Evolutionary conservation across 2,797 vertebrate species (phyloP).

Genomic region (Tachyglossus aculeatus): DNA sequence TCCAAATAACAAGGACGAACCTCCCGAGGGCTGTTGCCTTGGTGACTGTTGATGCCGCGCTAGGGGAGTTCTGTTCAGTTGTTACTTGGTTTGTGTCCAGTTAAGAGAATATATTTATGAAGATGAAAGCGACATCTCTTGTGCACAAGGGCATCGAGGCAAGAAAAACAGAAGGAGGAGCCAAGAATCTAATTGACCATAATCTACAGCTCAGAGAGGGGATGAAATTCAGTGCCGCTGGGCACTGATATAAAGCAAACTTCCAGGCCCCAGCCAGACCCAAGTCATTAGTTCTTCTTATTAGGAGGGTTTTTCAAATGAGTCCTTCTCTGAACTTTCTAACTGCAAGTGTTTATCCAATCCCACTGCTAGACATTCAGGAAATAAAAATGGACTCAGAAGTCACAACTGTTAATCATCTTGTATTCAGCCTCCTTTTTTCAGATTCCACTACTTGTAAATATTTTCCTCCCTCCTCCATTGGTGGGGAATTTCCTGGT

Average conservation of each 20-base stretch:
- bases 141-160: neutral
- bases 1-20: too few relatives aligned
- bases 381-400: neutral
- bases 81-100: neutral
- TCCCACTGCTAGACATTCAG: accelerated
- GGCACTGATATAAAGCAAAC: neutral
- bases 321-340: neutral
- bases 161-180: neutral
- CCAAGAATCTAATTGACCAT: neutral
- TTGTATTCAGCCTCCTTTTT: neutral
- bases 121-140: neutral
- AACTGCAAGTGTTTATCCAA: neutral
- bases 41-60: too few relatives aligned
- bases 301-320: neutral
- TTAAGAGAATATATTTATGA: too few relatives aligned
- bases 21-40: too few relatives aligned
- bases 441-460: neutral
- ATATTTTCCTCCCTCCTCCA: too few relatives aligned
- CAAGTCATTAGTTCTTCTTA: neutral
- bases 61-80: neutral
- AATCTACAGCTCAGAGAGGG: neutral
- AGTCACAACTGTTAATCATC: neutral
- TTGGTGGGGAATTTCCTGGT: too few relatives aligned
- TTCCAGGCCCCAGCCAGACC: neutral
- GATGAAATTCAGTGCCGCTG: neutral